Conservation (phyloP, 2,888 invertebrate species). For the Cryptosula pallasiana region DNA sequence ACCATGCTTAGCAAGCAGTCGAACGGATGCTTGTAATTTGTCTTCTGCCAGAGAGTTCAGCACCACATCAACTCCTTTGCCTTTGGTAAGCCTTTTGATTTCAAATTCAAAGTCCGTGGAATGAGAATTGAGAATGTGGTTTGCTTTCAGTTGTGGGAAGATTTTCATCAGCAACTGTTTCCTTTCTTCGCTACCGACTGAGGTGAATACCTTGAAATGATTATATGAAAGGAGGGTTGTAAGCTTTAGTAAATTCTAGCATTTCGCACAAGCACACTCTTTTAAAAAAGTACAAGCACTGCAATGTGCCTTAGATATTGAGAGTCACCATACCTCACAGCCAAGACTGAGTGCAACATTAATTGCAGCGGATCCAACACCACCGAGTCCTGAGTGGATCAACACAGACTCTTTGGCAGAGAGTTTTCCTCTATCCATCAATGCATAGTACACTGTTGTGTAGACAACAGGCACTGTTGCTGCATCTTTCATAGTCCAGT, state of each 20-base stretch:
- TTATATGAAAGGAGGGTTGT: too few relatives aligned
- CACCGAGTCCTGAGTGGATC: conserved; percentile 92
- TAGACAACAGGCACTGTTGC: conserved; percentile 93
- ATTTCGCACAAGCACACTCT: too few relatives aligned
- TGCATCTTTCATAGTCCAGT: conserved; percentile 85
- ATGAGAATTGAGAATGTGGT: too few relatives aligned
- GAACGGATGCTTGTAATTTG: conserved; percentile 85
- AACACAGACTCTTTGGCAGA: conserved; percentile 60
- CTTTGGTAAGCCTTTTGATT: conserved; percentile 74
- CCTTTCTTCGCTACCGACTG: too few relatives aligned
- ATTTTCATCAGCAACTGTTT: too few relatives aligned
- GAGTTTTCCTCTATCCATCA: conserved; percentile 71
- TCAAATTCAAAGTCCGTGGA: conserved; percentile 92
- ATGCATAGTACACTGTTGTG: conserved; percentile 80
- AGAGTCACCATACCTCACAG: conserved; percentile 65
- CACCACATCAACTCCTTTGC: conserved; percentile 84
- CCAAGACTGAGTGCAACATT: conserved; percentile 84
- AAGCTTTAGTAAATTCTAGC: too few relatives aligned
- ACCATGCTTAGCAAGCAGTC: conserved; percentile 86
- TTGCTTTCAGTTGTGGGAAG: too few relatives aligned
- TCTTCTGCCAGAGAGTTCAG: conserved; percentile 94
- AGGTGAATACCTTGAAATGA: too few relatives aligned
- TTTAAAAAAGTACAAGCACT: too few relatives aligned
- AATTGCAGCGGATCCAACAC: conserved; percentile 95
- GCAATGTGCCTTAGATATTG: too few relatives aligned